Conservation (phyloP, 2,113 vertebrate genomes). For the Nothoprocta pentlandii region DNA sequence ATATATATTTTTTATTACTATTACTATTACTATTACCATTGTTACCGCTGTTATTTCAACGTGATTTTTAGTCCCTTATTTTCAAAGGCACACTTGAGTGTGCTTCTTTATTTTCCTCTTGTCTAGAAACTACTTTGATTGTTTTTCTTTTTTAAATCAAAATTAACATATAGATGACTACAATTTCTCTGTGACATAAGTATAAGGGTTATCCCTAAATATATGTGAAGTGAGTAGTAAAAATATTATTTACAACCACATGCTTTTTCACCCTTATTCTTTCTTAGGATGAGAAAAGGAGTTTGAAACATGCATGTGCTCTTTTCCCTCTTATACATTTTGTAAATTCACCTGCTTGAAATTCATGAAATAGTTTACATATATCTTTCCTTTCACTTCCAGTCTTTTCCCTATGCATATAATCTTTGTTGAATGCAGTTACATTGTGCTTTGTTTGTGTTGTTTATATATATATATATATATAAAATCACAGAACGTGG, state of each 20-base stretch:
- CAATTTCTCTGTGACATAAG: slow-evolving; percentile 34
- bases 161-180: slow-evolving; percentile 59
- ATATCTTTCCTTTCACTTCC: slow-evolving; percentile 27
- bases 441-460: slow-evolving; percentile 32
- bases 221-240: slow-evolving; percentile 46
- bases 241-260: slow-evolving; percentile 50
- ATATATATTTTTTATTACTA: slow-evolving; percentile 68
- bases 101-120: slow-evolving; percentile 73
- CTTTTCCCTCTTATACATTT: slow-evolving; percentile 36
- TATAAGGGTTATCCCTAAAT: slow-evolving; percentile 54
- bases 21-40: slow-evolving; percentile 54
- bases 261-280: slow-evolving; percentile 3
- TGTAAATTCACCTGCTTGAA: slow-evolving; percentile 38
- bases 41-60: slow-evolving; percentile 66
- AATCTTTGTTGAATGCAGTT: slow-evolving; percentile 41
- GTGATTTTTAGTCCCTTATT: slow-evolving; percentile 60
- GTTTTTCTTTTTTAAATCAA: slow-evolving; percentile 76
- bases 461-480: neutral
- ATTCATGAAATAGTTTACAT: neutral
- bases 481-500: neutral
- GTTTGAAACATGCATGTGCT: slow-evolving; percentile 78
- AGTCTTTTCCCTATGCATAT: neutral
- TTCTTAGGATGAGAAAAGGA: slow-evolving; percentile 64
- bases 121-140: slow-evolving; percentile 54
- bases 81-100: slow-evolving; percentile 60